A percentile compares a stretch with the other conserved stretches of the same genome.
Evolutionary conservation across 1,140 invertebrate species (phyloP).

Genomic region (Drosophila micromelanica): DNA sequence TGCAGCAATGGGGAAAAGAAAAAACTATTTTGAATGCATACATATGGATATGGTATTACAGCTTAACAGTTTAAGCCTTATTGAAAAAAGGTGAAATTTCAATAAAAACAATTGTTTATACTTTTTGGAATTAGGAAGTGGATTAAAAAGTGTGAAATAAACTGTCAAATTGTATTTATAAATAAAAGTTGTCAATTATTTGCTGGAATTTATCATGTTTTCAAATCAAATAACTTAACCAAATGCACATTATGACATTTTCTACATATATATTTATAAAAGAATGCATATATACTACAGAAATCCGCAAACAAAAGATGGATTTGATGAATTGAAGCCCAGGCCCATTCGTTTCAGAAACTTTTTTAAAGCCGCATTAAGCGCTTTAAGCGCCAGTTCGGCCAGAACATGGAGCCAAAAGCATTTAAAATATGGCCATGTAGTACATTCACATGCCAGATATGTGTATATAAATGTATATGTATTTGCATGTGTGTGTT

Average conservation of each 20-base stretch:
- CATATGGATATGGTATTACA: no score
- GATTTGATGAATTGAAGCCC: slow-evolving; percentile 52
- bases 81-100: no score
- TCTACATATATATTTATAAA: slow-evolving; percentile 6
- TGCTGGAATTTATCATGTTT: no score
- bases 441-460: slow-evolving; percentile 46
- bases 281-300: neutral
- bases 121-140: no score
- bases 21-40: no score
- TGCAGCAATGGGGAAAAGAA: no score
- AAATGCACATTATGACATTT: neutral
- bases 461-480: slow-evolving; percentile 7
- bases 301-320: slow-evolving; percentile 6
- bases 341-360: slow-evolving; percentile 31
- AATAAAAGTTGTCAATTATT: no score
- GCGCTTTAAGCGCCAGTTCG: slow-evolving; percentile 62
- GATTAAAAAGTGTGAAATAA: no score
- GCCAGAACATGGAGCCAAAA: slow-evolving; percentile 22
- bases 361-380: slow-evolving; percentile 79
- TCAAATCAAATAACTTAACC: no score
- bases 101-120: no score
- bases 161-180: no score
- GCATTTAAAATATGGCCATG: slow-evolving; percentile 78
- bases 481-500: slow-evolving; percentile 16
- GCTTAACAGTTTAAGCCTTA: no score